Percentiles rank a stretch among this genome's conserved stretches.
Evolutionary conservation across 2,797 vertebrate species (phyloP).

Genomic region (Cossypha dichroa): DNA sequence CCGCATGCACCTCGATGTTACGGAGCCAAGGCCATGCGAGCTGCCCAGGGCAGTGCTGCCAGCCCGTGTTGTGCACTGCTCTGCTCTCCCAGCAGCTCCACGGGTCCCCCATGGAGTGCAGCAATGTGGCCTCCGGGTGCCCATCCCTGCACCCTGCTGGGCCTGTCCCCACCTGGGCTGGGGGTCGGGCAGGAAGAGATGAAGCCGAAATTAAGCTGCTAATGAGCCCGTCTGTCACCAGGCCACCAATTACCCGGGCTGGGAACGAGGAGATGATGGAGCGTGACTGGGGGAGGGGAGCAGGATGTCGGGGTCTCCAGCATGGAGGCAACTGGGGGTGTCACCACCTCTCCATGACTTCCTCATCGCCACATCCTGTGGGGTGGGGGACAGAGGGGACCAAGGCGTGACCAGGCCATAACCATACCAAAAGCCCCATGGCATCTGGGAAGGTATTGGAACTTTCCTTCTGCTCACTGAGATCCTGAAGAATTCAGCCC

Average conservation of each 20-base stretch:
- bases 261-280: constrained; percentile 45
- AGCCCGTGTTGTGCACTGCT: accelerated
- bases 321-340: neutral
- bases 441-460: neutral
- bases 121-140: neutral
- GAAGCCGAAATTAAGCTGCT: constrained; percentile 70
- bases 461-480: neutral
- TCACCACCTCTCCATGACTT: neutral
- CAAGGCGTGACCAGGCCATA: neutral
- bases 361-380: neutral
- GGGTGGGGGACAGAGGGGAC: neutral
- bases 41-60: neutral
- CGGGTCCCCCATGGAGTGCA: accelerated
- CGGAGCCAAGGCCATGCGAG: accelerated
- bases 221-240: constrained; percentile 74
- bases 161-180: neutral
- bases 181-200: neutral
- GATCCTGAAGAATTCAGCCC: neutral
- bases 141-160: neutral
- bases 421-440: neutral
- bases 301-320: neutral
- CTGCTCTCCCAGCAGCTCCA: accelerated
- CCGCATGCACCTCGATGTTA: accelerated
- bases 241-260: constrained; percentile 65
- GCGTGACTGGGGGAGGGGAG: neutral